Evolutionary conservation across 2,797 vertebrate genomes (phyloP).

Genomic region (Gallinago solitaria): DNA sequence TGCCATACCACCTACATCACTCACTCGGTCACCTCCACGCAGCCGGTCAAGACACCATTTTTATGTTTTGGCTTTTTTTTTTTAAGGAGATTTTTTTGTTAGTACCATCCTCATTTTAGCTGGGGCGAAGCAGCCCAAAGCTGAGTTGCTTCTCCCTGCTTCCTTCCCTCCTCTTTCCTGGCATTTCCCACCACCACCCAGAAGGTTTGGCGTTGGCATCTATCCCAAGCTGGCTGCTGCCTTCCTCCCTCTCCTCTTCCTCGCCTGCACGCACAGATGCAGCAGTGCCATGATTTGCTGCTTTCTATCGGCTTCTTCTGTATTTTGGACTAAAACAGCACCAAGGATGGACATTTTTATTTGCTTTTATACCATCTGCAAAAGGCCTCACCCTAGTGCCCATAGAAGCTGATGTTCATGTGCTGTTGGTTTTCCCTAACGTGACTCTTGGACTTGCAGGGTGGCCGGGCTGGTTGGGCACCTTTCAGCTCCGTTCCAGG

Average conservation of each 20-base stretch:
- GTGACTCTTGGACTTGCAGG: not conserved
- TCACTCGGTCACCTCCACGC: accelerated
- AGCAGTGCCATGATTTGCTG: not conserved
- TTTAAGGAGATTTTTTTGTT: not conserved
- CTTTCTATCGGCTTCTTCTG: not conserved
- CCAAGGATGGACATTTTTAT: not conserved
- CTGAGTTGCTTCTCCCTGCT: not conserved
- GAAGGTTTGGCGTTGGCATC: not conserved
- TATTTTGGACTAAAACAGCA: not conserved
- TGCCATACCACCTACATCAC: not conserved
- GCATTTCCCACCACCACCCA: not conserved
- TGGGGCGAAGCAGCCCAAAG: not conserved
- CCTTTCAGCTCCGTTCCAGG: accelerated
- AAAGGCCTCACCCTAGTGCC: not conserved
- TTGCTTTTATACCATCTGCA: not conserved
- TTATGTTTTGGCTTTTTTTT: not conserved
- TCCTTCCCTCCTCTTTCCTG: not conserved
- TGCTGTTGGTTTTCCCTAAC: not conserved
- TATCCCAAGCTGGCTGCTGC: not conserved
- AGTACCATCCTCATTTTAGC: not conserved
- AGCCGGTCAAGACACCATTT: not conserved
- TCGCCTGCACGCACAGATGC: accelerated
- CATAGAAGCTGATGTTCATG: accelerated
- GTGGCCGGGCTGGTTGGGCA: accelerated
- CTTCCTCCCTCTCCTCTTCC: not conserved